These are phyloP conservation scores for Dynastes grantii DNA, from an alignment of 2,888 invertebrate species.

Conservation along the genomic window DNA sequence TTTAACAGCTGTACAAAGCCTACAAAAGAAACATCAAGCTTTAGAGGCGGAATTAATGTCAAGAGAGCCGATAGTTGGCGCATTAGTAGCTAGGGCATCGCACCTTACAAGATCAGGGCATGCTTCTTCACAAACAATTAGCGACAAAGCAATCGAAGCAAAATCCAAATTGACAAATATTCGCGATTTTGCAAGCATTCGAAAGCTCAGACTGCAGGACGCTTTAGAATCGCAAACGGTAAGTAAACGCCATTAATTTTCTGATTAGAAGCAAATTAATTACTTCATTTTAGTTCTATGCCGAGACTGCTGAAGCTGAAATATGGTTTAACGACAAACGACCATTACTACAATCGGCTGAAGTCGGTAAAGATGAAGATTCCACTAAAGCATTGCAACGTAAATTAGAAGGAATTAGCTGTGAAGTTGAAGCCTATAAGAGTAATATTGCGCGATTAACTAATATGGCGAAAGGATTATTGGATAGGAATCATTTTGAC, in stretches of 20 bases:
- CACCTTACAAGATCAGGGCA: conserved; percentile 89
- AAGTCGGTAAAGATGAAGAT: conserved; percentile 94
- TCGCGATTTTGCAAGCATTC: conserved; percentile 80
- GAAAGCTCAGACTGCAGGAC: conserved; percentile 83
- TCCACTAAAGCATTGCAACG: conserved; percentile 88
- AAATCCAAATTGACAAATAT: conserved; percentile 80
- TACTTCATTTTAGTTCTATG: conserved; percentile 79
- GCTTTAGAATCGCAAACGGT: conserved; percentile 89
- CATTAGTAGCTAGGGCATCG: conserved; percentile 81
- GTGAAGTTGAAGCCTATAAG: conserved; percentile 88
- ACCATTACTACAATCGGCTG: conserved; percentile 81
- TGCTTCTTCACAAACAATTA: conserved; percentile 85
- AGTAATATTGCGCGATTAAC: conserved; percentile 81
- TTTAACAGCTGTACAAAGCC: conserved; percentile 85
- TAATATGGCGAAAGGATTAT: conserved; percentile 78
- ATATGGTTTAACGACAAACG: conserved; percentile 93
- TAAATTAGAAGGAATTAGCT: conserved; percentile 86
- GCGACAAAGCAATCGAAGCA: conserved; percentile 78
- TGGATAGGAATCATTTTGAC: conserved; percentile 87
- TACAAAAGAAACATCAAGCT: conserved; percentile 95
- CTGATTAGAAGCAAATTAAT: too few species aligned
- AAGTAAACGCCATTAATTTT: conserved; percentile 57
- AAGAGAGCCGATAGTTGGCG: conserved; percentile 87
- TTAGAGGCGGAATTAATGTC: conserved; percentile 92
- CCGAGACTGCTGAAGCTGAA: conserved; percentile 92